phyloP scores from a whole-genome alignment of 1,140 invertebrate species.

The Dinoponera quadriceps region DNA sequence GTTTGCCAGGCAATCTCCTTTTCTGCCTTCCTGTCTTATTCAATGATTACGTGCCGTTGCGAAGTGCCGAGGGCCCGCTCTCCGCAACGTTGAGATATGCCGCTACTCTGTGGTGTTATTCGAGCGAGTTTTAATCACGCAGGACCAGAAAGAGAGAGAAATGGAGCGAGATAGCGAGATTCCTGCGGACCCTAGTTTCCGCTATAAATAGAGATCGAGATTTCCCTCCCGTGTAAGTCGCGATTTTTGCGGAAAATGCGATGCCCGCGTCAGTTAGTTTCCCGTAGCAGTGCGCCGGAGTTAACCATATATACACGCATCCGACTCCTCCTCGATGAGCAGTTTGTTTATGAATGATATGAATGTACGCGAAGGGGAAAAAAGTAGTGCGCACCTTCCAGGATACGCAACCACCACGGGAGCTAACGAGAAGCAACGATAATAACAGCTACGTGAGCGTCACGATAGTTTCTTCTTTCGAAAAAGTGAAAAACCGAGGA shows the following conservation, averaged over 20 bases:
- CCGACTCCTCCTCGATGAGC: too few relatives aligned
- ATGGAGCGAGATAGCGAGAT: too few relatives aligned
- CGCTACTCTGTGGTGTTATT: background rate
- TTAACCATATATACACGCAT: too few relatives aligned
- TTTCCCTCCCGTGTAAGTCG: background rate
- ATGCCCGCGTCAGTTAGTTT: background rate
- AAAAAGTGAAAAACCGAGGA: background rate
- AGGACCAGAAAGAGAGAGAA: background rate
- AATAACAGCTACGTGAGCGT: too few relatives aligned
- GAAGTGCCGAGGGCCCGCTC: background rate
- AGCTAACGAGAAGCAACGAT: too few relatives aligned
- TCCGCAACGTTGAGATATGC: background rate
- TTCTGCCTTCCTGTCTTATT: slow-evolving; percentile 14
- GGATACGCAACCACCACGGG: too few relatives aligned
- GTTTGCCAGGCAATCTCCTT: slow-evolving; percentile 25
- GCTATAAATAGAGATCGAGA: background rate
- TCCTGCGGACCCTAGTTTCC: background rate
- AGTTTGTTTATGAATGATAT: too few relatives aligned
- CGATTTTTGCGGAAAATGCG: background rate
- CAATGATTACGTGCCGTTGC: slow-evolving; percentile 22
- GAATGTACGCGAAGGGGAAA: too few relatives aligned
- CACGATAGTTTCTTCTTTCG: background rate
- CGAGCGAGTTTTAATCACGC: slow-evolving; percentile 2
- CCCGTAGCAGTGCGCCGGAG: too few relatives aligned
- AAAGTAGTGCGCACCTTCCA: too few relatives aligned